Evolutionary conservation across 2,888 invertebrate species (phyloP).

Genomic region (Amphiduros pacificus): DNA sequence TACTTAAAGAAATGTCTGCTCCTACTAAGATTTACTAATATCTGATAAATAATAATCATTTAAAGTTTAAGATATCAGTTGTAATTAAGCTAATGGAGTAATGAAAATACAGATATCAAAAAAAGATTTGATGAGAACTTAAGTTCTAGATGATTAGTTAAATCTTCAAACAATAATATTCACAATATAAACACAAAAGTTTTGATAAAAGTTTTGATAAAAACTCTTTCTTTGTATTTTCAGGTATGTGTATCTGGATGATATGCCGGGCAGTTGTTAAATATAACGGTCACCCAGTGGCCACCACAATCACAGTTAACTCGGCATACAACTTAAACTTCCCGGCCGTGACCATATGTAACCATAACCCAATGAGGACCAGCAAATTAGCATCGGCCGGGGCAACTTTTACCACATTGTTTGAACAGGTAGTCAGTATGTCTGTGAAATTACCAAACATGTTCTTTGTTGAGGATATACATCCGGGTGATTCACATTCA

Average conservation of each 20-base stretch:
- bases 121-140: neutral
- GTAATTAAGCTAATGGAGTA: neutral
- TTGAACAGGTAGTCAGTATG: too few species aligned
- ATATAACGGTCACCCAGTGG: neutral
- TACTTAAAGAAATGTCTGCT: neutral
- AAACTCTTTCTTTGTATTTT: too few species aligned
- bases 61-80: neutral
- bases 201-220: too few species aligned
- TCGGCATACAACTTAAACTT: neutral
- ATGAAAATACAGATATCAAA: too few species aligned
- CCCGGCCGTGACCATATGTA: neutral
- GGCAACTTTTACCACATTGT: too few species aligned
- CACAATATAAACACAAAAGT: too few species aligned
- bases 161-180: neutral
- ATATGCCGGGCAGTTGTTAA: neutral
- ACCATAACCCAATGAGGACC: neutral
- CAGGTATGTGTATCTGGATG: neutral
- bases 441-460: too few species aligned
- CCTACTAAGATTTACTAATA: too few species aligned
- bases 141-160: neutral
- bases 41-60: too few species aligned
- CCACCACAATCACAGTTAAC: neutral
- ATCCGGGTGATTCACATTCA: too few species aligned
- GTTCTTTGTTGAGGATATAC: too few species aligned
- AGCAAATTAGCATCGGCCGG: too few species aligned